A percentile compares a stretch with the other conserved stretches of the same genome.
Evolutionary conservation across 2,113 vertebrate species (phyloP).

Genomic region (Carlito syrichta): DNA sequence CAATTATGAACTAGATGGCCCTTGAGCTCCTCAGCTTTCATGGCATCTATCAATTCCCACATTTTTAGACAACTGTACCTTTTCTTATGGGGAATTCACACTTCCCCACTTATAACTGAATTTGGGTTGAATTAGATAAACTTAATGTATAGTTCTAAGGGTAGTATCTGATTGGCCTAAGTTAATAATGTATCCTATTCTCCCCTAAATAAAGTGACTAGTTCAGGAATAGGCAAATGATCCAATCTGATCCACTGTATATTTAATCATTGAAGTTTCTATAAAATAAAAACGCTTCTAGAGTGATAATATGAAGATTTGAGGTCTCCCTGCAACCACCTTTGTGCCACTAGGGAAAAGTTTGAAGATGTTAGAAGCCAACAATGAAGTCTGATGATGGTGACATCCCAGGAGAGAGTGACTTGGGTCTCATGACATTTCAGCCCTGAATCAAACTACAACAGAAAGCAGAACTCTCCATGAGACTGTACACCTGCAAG

Average conservation of each 20-base stretch:
- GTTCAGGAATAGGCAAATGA: background rate
- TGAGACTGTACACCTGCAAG: background rate
- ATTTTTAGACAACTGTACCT: background rate
- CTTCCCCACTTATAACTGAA: background rate
- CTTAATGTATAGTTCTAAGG: background rate
- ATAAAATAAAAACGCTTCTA: background rate
- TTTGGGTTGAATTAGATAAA: background rate
- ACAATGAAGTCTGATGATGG: background rate
- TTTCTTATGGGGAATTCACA: background rate
- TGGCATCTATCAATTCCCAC: background rate
- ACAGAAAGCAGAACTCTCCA: background rate
- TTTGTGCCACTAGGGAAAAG: background rate
- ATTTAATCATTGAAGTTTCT: background rate
- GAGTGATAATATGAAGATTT: background rate
- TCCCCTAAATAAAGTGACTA: background rate
- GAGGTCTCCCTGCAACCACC: background rate
- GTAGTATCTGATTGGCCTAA: background rate
- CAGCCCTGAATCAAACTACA: background rate
- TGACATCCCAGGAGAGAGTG: background rate
- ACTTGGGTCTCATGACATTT: background rate
- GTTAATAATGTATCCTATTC: background rate
- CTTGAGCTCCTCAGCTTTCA: too few relatives aligned
- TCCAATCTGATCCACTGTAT: background rate
- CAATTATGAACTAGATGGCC: too few relatives aligned
- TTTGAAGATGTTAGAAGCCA: background rate